These are phyloP conservation scores for Halocaridina rubra DNA, from an alignment of 2,888 invertebrate species.

Conservation along the genomic window DNA sequence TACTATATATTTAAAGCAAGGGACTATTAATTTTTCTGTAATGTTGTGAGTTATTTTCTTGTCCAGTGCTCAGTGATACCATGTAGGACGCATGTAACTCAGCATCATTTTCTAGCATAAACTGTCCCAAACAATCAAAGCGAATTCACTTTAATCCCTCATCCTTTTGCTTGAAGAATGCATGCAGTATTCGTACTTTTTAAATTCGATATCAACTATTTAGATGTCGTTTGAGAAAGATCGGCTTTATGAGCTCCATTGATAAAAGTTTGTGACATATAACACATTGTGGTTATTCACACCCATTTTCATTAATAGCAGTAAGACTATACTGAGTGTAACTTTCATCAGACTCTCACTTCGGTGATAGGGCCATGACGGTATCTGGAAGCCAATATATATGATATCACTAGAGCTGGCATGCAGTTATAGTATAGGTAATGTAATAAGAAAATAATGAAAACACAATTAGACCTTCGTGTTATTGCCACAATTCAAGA, in stretches of 20 bases:
- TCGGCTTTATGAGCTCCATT: neutral
- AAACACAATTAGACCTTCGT: no score
- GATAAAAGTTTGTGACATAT: conserved; percentile 3
- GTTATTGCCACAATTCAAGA: no score
- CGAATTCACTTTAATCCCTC: conserved; percentile 21
- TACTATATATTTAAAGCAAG: conserved; percentile 18
- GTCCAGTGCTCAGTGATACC: conserved; percentile 28
- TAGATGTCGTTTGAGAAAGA: conserved; percentile 9
- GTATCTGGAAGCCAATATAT: neutral
- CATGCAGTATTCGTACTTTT: no score
- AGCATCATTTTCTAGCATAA: conserved; percentile 31
- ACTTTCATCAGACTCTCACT: conserved; percentile 2
- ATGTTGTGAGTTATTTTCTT: conserved; percentile 29
- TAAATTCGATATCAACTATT: no score
- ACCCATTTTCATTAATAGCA: neutral
- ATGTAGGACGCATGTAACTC: conserved; percentile 27
- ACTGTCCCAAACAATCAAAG: conserved; percentile 17
- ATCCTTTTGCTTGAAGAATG: conserved; percentile 7
- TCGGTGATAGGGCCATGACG: neutral
- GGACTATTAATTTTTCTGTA: conserved; percentile 20
- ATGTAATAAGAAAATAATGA: neutral
- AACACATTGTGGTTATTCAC: no score
- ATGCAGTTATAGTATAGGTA: neutral
- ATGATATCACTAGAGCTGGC: neutral
- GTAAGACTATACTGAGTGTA: conserved; percentile 1